Evolutionary conservation across 2,113 vertebrate genomes (phyloP).

Genomic region (Equus przewalskii): DNA sequence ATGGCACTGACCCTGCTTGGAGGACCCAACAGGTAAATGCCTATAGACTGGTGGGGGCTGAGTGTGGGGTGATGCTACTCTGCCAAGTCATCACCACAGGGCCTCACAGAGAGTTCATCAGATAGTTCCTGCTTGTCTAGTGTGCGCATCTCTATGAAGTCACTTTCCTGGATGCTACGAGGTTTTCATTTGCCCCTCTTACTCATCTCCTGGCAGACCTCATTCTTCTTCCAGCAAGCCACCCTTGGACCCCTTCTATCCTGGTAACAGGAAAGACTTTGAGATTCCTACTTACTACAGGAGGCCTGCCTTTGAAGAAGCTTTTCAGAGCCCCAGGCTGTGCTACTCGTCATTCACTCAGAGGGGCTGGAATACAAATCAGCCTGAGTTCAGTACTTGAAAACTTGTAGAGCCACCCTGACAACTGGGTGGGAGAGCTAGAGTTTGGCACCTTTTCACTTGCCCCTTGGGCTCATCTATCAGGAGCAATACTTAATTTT

Average conservation of each 20-base stretch:
- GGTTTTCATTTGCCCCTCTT: not conserved
- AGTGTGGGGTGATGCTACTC: not conserved
- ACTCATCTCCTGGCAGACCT: not conserved
- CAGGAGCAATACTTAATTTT: not conserved
- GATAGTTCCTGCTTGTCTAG: not conserved
- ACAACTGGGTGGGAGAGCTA: not conserved
- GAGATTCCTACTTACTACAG: not conserved
- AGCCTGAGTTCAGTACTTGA: not conserved
- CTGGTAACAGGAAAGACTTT: not conserved
- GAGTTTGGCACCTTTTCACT: not conserved
- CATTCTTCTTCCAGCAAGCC: not conserved
- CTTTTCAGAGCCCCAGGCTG: not conserved
- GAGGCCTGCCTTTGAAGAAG: not conserved
- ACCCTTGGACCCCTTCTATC: not conserved
- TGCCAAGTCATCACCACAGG: not conserved
- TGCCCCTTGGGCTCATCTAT: not conserved
- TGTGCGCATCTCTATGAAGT: not conserved
- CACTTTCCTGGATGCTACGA: not conserved
- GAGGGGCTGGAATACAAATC: not conserved
- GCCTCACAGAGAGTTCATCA: not conserved
- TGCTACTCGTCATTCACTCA: not conserved
- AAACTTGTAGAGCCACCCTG: not conserved
- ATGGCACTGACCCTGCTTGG: constrained; percentile 98
- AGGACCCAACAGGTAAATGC: constrained; percentile 97
- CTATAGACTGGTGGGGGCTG: fast-evolving